These are phyloP conservation scores for Phalacrocorax carbo DNA, from an alignment of 2,113 vertebrate genomes.

Conservation along the genomic window DNA sequence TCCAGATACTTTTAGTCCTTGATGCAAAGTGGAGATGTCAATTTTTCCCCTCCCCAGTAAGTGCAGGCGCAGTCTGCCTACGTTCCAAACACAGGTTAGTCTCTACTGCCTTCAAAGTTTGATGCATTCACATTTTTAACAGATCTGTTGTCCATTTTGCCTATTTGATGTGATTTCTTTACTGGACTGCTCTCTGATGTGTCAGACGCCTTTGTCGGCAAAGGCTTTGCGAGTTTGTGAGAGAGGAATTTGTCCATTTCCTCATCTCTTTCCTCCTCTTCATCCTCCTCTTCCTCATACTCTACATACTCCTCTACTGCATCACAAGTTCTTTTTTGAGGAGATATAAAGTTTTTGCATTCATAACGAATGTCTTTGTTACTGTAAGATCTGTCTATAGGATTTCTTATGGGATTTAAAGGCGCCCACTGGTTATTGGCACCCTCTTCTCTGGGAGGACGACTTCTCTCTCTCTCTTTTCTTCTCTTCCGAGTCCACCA, in stretches of 20 bases:
- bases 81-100: constrained; percentile 73
- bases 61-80: constrained; percentile 22
- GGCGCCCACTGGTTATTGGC: constrained; percentile 92
- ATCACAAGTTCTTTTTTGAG: constrained; percentile 82
- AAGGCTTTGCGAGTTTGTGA: constrained; percentile 75
- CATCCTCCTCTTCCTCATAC: constrained; percentile 73
- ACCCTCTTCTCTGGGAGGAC: constrained; percentile 77
- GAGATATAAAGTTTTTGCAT: constrained; percentile 87
- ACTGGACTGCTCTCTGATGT: constrained; percentile 72
- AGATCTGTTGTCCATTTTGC: constrained; percentile 91
- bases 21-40: constrained; percentile 69
- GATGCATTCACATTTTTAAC: constrained; percentile 83
- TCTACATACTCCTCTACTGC: constrained; percentile 79
- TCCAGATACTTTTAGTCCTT: constrained; percentile 69
- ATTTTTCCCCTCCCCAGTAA: constrained; percentile 40
- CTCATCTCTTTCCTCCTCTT: constrained; percentile 79
- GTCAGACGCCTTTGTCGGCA: constrained; percentile 79
- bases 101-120: constrained; percentile 76
- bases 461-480: constrained; percentile 86
- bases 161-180: constrained; percentile 82
- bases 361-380: constrained; percentile 85
- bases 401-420: constrained; percentile 82
- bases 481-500: constrained; percentile 93
- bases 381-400: constrained; percentile 78
- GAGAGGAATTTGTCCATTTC: constrained; percentile 85